Base-by-base conservation (phyloP, 2,113 vertebrate species). In the Limanda limanda region DNA sequence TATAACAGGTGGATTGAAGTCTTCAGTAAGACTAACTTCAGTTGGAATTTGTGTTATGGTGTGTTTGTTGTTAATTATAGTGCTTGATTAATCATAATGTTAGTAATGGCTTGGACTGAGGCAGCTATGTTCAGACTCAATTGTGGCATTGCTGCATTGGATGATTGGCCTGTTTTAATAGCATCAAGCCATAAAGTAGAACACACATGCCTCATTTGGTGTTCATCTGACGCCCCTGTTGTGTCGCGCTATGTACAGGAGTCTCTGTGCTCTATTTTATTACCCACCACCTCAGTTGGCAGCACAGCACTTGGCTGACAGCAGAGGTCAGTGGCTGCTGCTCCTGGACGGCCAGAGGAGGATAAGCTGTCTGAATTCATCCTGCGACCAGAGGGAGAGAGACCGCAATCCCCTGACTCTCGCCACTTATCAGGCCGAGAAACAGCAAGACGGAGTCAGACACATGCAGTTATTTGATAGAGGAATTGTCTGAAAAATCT, bases 251-350 rank as follows among this genome's bases (percentile, higher is more conserved):
- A 40, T 77, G 61, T 64, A 67, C 58, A 27, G 58, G 68, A 79
- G 59, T 45, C 56, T 79, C 57, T 62, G 69, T 40, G 21, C 25
- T 45, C 21, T 61, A 76, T 70, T 86, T 81, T 79, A 81, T 76
- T 37, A 78, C 51, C 65, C 15, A 10, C 21, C 73, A 63, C 63
- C 40, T 60, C 58, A 57, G 71, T 59, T 47, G 66, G 69, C 59
- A 69, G 31, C 66, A 12, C 57, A 68, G 68, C 48, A 8, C 63
- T 75, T 3, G 12, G 59, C 42, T 87, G 76, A 83, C 81, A 78
- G 77, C 67, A 37, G 79, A 83, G 79, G 81, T 85, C 83, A 83
- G 79, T 64, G 74, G 23, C 56, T 47, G 59, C 68, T 81, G 65
- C 75, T 69, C 60, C 68, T 51, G 55, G 73, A 63, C 13, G 17